phyloP scores from a whole-genome alignment of 2,888 invertebrate species.

The Girardia tigrina region DNA sequence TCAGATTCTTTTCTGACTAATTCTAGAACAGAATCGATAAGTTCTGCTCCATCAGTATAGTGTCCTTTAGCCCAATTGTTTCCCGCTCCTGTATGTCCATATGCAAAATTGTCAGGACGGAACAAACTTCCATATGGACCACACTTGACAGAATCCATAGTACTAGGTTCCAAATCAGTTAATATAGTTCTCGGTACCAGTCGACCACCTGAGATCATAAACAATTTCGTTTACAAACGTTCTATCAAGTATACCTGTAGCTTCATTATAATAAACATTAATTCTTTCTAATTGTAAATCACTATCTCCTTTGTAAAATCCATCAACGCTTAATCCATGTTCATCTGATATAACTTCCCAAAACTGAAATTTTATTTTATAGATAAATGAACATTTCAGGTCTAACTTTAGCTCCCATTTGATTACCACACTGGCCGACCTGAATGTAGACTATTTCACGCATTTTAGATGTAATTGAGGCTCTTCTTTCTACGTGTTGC shows the following conservation, averaged over 20 bases:
- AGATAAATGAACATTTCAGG: no score
- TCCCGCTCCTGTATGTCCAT: constrained; percentile 48
- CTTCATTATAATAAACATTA: constrained; percentile 80
- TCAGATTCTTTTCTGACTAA: constrained; percentile 65
- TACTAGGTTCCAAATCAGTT: constrained; percentile 85
- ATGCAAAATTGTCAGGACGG: constrained; percentile 85
- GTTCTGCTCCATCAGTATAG: constrained; percentile 69
- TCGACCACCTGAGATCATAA: not conserved
- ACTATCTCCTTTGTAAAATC: constrained; percentile 57
- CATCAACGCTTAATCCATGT: constrained; percentile 76
- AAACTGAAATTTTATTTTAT: no score
- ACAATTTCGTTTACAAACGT: no score
- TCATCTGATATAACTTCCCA: constrained; percentile 86
- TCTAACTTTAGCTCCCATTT: no score
- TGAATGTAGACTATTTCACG: no score
- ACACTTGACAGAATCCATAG: constrained; percentile 62
- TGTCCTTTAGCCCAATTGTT: constrained; percentile 24
- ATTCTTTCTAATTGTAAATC: constrained; percentile 41
- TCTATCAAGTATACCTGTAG: no score
- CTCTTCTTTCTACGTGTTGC: no score
- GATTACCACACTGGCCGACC: no score
- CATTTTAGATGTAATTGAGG: no score
- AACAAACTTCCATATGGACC: constrained; percentile 77
- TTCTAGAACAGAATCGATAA: constrained; percentile 59
- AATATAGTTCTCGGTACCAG: constrained; percentile 55